Evolutionary conservation across 1,140 invertebrate species (phyloP).

Genomic region (Cydia pomonella): DNA sequence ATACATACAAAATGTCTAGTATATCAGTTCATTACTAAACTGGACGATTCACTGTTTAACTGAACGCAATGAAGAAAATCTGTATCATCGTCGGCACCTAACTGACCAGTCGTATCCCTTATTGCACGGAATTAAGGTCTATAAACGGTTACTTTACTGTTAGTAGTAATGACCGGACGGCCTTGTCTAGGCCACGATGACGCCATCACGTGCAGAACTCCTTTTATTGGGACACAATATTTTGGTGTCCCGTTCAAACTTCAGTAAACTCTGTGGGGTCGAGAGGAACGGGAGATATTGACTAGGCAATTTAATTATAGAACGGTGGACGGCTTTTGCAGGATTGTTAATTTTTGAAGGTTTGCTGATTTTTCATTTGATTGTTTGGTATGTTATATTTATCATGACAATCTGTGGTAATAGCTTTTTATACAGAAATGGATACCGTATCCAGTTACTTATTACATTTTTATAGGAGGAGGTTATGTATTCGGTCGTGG

Average conservation of each 20-base stretch:
- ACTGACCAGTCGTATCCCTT: not conserved
- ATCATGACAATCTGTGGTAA: not conserved
- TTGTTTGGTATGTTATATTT: not conserved
- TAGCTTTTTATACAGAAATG: not conserved
- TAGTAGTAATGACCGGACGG: conserved; percentile 73
- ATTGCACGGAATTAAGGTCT: not conserved
- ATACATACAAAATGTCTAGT: too few relatives aligned
- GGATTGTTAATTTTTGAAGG: not conserved
- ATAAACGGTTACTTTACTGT: not conserved
- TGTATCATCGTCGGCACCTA: not conserved
- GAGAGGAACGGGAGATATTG: conserved; percentile 49
- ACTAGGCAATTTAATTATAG: conserved; percentile 50
- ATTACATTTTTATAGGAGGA: too few relatives aligned
- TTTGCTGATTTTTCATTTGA: not conserved
- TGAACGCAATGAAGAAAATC: not conserved
- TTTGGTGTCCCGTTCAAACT: conserved; percentile 55
- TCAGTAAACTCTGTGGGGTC: not conserved
- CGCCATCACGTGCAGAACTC: conserved; percentile 72
- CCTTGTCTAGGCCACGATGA: conserved; percentile 79
- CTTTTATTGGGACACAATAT: conserved; percentile 68
- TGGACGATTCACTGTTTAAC: too few relatives aligned
- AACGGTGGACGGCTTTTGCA: conserved; percentile 36
- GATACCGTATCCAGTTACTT: too few relatives aligned
- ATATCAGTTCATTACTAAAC: too few relatives aligned
- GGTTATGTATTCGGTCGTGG: too few relatives aligned